Base-by-base conservation (phyloP, 2,113 vertebrate species). In the Illadopsis cleaveri region DNA sequence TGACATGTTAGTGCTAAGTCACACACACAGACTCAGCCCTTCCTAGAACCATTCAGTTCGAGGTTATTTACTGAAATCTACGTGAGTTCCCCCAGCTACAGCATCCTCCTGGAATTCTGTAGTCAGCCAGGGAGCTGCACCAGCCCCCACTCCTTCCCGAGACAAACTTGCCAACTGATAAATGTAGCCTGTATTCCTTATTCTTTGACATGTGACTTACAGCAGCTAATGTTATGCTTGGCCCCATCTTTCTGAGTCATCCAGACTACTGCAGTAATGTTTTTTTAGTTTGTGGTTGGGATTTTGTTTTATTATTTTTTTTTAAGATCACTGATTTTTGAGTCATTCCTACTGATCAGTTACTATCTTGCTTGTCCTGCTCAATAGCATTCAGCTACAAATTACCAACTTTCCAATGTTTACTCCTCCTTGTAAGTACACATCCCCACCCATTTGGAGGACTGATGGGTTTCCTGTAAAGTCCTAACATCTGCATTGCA, bases 21-120 rank as follows among this genome's bases (percentile, higher is more conserved):
- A 56, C 37, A 44, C 30, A 48, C 40, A 30, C 2, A 3, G 45
- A 22, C 58, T 65, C 51, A 83, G 89, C 51, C 60, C 89, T 82
- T 86, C 82, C 68, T 60, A 60, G 47, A 94, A 62, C 69, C 68
- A 62, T 78, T 94, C 38, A 56, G 62, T 56, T 35, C 66, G 65
- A 62, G 33, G 60, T 44, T 66, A 90, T 81, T 95, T 96, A 94
- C 96, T 23, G 18, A 86, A 94, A 95, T 33, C 61, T 89, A 35
- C 47, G 1, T 6, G 47, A 83, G n/a, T 31, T 92, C 15, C 47
- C 45, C 15, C 56, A 66, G 88, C 79, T 80, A 95, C 88, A 94
- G 64, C 89, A 93, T 54, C 82, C 85, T 93, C 83, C 93, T 71
- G 94, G 86, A 94, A 97, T 86, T 95, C 15, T 79, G 85, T n/a